Conservation (phyloP, 2,888 invertebrate genomes). For the Anthrax anthrax region DNA sequence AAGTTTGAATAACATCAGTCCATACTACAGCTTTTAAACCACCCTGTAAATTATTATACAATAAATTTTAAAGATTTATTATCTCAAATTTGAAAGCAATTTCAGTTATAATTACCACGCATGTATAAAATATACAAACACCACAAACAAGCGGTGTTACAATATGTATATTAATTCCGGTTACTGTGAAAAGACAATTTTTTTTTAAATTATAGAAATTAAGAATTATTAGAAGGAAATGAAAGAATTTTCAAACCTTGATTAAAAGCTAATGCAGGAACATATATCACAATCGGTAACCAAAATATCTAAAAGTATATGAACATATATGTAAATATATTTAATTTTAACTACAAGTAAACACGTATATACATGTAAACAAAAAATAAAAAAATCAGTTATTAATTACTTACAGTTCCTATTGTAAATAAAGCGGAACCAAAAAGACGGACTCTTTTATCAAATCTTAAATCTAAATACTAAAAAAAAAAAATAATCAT, state of each 20-base stretch:
- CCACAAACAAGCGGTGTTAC: slow-evolving; percentile 70
- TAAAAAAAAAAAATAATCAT: slow-evolving; percentile 28
- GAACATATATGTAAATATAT: too few species aligned
- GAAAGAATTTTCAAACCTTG: slow-evolving; percentile 42
- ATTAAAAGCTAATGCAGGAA: slow-evolving; percentile 64
- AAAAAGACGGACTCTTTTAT: slow-evolving; percentile 51
- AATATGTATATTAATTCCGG: slow-evolving; percentile 61
- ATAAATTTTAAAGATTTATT: neutral
- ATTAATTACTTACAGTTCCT: slow-evolving; percentile 44
- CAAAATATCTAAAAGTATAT: slow-evolving; percentile 23
- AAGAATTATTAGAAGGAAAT: neutral
- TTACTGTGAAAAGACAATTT: slow-evolving; percentile 19
- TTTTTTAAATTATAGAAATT: neutral
- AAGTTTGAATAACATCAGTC: slow-evolving; percentile 68
- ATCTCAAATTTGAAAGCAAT: neutral
- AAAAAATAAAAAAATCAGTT: too few species aligned
- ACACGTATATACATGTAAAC: too few species aligned
- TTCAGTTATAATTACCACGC: slow-evolving; percentile 53
- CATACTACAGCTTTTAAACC: slow-evolving; percentile 69
- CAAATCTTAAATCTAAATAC: slow-evolving; percentile 59
- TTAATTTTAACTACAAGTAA: too few species aligned
- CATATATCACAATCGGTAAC: slow-evolving; percentile 42
- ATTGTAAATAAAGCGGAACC: slow-evolving; percentile 56
- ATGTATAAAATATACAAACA: slow-evolving; percentile 75
- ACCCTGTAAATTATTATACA: slow-evolving; percentile 45